Evolutionary conservation across 2,888 invertebrate species (phyloP), one percentile per base, ranked within the genome.

Genomic region (Sesamia inferens): DNA sequence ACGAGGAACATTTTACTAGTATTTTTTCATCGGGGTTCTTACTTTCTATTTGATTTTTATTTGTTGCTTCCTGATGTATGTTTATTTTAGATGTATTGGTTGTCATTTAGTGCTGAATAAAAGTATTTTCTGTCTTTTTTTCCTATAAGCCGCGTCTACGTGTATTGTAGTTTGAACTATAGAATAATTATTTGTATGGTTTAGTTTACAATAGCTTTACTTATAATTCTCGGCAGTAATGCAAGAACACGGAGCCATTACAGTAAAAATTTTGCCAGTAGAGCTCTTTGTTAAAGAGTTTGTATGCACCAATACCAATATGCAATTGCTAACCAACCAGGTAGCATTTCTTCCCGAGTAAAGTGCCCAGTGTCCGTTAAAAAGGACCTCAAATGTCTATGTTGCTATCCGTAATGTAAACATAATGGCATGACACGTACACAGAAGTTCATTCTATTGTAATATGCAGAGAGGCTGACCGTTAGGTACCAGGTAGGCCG

Each of bases 401-500:
- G 24, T 47, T 39, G 6, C 14, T 11, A 16, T 16, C 47, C 6
- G 13, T 19, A 54, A 76, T 76, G 44, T 65, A 73, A 76, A 19
- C 19, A 8, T 11, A 74, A 44, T n/a, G 16, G n/a, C 2, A 11
- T 55, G 55, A 31, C 57, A 68, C 24, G 47, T 42, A 48, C 47
- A 57, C 57, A 16, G 24, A 57, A 68, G n/a, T 48, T 10, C 2
- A 39, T 10, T 39, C 47, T 4, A 64, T 76, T 73, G 76, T 76
- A 13, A 39, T 3, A 39, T 7, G 2, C 77, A 19, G 42, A n/a
- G 7, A 16, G 39, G 13, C 48, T 76, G 48, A 16, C 77, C 68
- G 73, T 77, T 74, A 68, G 48, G 11, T 10, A 8, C 16, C 73
- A 77, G 73, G 73, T 77, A 77, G 4, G 1, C 5, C 22, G 19